These are phyloP conservation scores for Caenorhabditis sp. DNA, from an alignment of 2,888 invertebrate genomes.

Conservation along the genomic window DNA sequence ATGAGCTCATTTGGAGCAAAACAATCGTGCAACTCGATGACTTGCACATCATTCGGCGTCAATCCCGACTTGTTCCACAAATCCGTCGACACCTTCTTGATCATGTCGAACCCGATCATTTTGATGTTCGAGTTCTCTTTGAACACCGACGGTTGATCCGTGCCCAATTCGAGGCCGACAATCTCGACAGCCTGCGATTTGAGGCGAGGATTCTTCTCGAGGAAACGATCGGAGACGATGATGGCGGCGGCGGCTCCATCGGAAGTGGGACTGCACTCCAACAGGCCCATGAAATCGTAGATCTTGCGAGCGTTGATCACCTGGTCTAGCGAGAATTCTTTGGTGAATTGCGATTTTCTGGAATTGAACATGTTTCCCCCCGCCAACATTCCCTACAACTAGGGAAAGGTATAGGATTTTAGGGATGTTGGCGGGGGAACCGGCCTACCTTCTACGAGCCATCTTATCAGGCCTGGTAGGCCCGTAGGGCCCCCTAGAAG, in stretches of 20 bases:
- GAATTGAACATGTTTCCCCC: slow-evolving; percentile 3
- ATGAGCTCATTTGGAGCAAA: slow-evolving; percentile 96
- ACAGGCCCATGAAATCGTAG: slow-evolving; percentile 89
- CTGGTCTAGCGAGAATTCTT: slow-evolving; percentile 89
- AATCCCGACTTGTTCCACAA: slow-evolving; percentile 80
- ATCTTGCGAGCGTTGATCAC: slow-evolving; percentile 87
- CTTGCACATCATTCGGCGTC: slow-evolving; percentile 72
- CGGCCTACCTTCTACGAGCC: too few relatives aligned
- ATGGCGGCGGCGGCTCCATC: slow-evolving; percentile 96
- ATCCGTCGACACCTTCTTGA: slow-evolving; percentile 75
- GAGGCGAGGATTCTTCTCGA: slow-evolving; percentile 80
- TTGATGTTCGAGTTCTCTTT: slow-evolving; percentile 81
- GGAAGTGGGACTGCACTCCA: slow-evolving; percentile 95
- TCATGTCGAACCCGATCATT: slow-evolving; percentile 71
- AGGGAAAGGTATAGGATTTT: too few relatives aligned
- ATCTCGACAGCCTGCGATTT: slow-evolving; percentile 91
- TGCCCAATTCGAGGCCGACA: slow-evolving; percentile 91
- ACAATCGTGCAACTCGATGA: slow-evolving; percentile 93
- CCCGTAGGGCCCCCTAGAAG: too few relatives aligned
- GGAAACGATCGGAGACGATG: slow-evolving; percentile 89
- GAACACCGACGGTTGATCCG: slow-evolving; percentile 87
- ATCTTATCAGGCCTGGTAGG: too few relatives aligned
- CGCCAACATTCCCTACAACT: too few relatives aligned
- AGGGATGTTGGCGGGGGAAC: too few relatives aligned
- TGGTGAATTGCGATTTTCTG: slow-evolving; percentile 89